Conservation (phyloP, 2,113 vertebrate genomes). For the Planiliza haematocheilus region DNA sequence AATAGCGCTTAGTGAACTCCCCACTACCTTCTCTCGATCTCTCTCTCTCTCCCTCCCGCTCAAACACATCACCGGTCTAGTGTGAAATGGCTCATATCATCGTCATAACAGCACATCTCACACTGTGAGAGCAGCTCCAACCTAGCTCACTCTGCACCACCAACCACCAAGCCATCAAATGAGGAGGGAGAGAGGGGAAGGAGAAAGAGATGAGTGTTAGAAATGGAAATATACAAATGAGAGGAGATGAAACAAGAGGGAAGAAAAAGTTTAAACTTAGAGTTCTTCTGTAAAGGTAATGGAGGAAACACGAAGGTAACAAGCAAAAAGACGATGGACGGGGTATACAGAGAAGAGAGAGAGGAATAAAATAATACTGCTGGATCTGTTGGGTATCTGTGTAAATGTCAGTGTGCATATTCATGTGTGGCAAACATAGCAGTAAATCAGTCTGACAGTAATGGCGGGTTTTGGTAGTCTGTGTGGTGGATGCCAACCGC, state of each 20-base stretch:
- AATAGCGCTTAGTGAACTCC: conserved; percentile 59
- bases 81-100: conserved; percentile 75
- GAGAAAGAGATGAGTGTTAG: neutral
- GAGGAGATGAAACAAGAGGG: neutral
- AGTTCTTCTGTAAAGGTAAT: neutral
- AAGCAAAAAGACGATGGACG: too few relatives aligned
- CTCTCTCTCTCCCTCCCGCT: conserved; percentile 39
- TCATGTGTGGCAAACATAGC: conserved; percentile 26
- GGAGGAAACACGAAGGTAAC: neutral
- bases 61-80: conserved; percentile 62
- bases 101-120: conserved; percentile 62
- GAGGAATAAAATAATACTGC: neutral
- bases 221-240: neutral
- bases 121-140: conserved; percentile 53
- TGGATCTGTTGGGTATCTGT: conserved; percentile 22
- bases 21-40: conserved; percentile 6
- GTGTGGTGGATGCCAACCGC: conserved; percentile 43
- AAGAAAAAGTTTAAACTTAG: neutral
- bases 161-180: conserved; percentile 54
- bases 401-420: conserved; percentile 46
- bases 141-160: conserved; percentile 38
- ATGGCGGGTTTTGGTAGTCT: conserved; percentile 36
- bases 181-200: too few relatives aligned
- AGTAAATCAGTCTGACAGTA: conserved; percentile 57
- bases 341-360: neutral